phyloP scores from a whole-genome alignment of 2,113 vertebrate species.

The Carassius gibelio region DNA sequence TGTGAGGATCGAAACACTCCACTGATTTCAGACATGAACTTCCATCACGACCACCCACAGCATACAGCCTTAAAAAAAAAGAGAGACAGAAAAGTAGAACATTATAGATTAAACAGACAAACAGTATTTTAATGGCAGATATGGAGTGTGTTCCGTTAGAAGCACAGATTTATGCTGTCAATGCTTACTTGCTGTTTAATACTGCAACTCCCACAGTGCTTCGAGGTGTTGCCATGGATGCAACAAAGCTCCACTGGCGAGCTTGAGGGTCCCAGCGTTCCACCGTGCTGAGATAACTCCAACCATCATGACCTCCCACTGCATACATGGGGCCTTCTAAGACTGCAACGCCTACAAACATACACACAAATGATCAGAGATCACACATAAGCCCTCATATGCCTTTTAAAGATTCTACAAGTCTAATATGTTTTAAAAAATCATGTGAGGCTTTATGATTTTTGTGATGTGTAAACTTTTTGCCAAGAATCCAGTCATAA shows the following conservation, averaged over 20 bases:
- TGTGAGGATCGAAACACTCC: conserved; percentile 98
- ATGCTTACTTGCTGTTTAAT: conserved; percentile 91
- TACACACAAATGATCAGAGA: background rate
- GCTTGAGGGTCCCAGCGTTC: conserved; percentile 99
- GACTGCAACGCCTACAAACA: conserved; percentile 87
- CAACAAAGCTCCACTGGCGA: conserved; percentile 97
- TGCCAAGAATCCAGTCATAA: background rate
- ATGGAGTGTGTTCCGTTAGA: background rate
- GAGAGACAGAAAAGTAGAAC: conserved; percentile 1
- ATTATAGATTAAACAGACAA: background rate
- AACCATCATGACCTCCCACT: conserved; percentile 95
- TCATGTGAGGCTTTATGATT: background rate
- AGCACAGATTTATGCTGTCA: background rate
- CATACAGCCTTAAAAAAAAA: conserved; percentile 83
- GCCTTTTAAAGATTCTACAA: background rate
- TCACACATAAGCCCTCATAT: background rate
- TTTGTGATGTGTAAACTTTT: background rate
- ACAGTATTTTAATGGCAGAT: background rate
- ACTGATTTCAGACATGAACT: conserved; percentile 97
- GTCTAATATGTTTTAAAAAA: background rate
- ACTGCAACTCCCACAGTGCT: conserved; percentile 97
- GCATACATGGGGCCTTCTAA: conserved; percentile 97
- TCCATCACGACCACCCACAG: conserved; percentile 96
- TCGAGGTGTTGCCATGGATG: conserved; percentile 94
- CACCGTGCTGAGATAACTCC: conserved; percentile 99